Evolutionary conservation across 2,888 invertebrate genomes (phyloP).

Genomic region (Lasius fuliginosus): DNA sequence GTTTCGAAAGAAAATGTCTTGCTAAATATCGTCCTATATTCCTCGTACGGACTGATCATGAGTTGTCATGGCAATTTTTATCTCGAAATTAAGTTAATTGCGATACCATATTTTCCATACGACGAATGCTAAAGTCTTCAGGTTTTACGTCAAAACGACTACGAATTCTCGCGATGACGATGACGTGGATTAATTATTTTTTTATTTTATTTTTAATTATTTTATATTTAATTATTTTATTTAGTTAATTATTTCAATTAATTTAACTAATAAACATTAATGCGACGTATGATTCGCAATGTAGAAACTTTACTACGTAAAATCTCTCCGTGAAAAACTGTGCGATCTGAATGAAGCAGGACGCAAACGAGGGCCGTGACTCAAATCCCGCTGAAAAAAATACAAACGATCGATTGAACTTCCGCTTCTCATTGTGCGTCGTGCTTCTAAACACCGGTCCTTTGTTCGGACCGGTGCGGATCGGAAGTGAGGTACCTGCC

Average conservation of each 20-base stretch:
- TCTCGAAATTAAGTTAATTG: neutral
- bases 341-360: neutral
- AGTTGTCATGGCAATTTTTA: neutral
- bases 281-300: neutral
- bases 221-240: too few species aligned
- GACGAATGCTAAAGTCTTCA: neutral
- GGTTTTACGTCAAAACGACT: neutral
- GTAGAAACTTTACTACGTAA: neutral
- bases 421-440: conserved; percentile 61
- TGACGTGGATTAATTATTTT: neutral
- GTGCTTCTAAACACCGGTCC: conserved; percentile 46
- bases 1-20: neutral
- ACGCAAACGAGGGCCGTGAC: conserved; percentile 5
- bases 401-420: conserved; percentile 58
- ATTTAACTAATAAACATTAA: neutral
- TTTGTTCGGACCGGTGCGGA: conserved; percentile 60
- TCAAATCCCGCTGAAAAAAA: conserved; percentile 40
- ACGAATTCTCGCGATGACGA: neutral
- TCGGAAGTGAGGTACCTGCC: conserved; percentile 67
- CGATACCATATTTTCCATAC: neutral
- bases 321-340: conserved; percentile 3
- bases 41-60: neutral
- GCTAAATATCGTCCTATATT: neutral
- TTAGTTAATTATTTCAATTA: too few species aligned
- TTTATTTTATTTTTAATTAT: too few species aligned